A percentile compares a stretch with the other conserved stretches of the same genome.
Conservation (phyloP, 2,797 vertebrate species). For the Vespertilio murinus region DNA sequence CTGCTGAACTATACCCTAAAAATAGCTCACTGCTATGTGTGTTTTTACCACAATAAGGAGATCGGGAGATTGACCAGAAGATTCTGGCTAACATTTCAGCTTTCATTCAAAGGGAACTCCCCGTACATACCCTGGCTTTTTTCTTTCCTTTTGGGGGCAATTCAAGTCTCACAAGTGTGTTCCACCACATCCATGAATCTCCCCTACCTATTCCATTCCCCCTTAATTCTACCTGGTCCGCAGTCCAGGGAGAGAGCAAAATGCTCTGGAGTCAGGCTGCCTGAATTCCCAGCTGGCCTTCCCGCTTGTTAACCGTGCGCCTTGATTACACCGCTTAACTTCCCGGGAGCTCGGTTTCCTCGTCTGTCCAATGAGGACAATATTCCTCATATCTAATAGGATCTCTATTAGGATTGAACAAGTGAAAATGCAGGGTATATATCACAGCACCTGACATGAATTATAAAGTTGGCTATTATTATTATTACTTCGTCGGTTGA, state of each 20-base stretch:
- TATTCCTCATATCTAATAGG: background rate
- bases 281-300: background rate
- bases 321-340: background rate
- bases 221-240: background rate
- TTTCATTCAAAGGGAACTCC: background rate
- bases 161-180: background rate
- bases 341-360: background rate
- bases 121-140: background rate
- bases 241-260: background rate
- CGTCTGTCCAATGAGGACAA: background rate
- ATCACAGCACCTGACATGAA: background rate
- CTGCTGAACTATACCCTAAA: background rate
- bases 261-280: background rate
- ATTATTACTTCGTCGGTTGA: background rate
- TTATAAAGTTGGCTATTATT: background rate
- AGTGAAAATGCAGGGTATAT: background rate
- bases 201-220: background rate
- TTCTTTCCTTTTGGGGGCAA: background rate
- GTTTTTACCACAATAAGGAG: background rate
- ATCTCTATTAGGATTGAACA: constrained; percentile 18
- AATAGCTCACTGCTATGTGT: background rate
- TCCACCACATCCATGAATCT: background rate
- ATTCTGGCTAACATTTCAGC: background rate
- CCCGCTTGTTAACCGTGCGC: background rate
- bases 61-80: background rate